Base-by-base conservation (phyloP, 2,888 invertebrate species). In the Pheosia gnoma region DNA sequence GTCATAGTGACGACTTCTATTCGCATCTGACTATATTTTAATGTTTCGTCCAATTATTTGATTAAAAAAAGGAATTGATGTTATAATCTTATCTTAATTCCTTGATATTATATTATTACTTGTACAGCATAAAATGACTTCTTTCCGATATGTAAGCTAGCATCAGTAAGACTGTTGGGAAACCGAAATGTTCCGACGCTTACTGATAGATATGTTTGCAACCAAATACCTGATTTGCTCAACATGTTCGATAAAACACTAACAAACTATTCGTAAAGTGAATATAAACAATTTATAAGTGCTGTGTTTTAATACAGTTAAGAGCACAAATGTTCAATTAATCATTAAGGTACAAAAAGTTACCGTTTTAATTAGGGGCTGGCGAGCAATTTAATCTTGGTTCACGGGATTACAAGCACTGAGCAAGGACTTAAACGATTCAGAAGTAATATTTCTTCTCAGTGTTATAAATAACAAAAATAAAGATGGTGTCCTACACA, bases 351-450 rank as follows among this genome's bases (percentile, higher is more conserved):
- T 79, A 84, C n/a, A 87, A 89, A 87, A 92, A 91, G 84, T 90
- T 85, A 85, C 89, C 89, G 88, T 86, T 92, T 92, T 92, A 91
- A 92, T 91, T 91, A 91, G 89, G 85, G 86, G 80, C 78, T 80
- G 86, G 80, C 77, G 83, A 88, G 86, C 84, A 86, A 87, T 89
- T 90, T 92, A 90, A 91, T 91, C 90, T 86, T 79, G 80, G 81
- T 79, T 85, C 78, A 2, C 25, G 78, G 91, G 93, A 93, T 93
- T 93, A 93, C 82, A 87, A 87, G 83, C 83, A 89, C 83, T 82
- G 87, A 81, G 85, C 89, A 92, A 91, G 89, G 94, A 93, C 93
- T 94, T 93, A 93, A 94, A 91, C 88, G 93, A 92, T 93, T 93
- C 89, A 84, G 83, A 90, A 89, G 87, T 89, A 93, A 93, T 93